Base-by-base conservation (phyloP, 2,888 invertebrate genomes). In the Himalopsyche japonica region DNA sequence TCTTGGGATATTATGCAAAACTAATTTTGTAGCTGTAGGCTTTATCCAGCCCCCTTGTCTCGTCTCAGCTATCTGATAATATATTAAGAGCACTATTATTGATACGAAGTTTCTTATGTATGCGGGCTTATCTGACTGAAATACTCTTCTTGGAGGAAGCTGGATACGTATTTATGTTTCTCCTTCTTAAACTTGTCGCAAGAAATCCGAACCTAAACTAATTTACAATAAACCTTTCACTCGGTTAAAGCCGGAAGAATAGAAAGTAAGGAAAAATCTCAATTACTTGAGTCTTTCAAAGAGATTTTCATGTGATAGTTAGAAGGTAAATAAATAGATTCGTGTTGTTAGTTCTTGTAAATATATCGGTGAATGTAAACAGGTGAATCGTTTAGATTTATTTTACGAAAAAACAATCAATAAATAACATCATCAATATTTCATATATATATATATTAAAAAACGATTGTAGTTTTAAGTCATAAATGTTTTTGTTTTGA, bases 191-290 rank as follows among this genome's bases (percentile, higher is more conserved):
- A 81, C 70, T 37, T 81, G 81, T 81, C 81, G 81, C 43, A 37
- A 20, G 81, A 70, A 81, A 81, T 57, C 81, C 81, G 64, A 84
- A 84, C 84, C 80, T 84, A 84, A 84, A 84, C 84, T 84, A 84
- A 84, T 84, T 84, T 84, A 80, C 84, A 84, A 84, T 84, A 84
- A 84, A 84, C 84, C 84, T 84, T 84, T 84, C 79, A 70, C 70
- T 70, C 81, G 81, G 57, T 30, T 76, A 76, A 27, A 76, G 76
- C 32, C 76, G 57, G 57, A 57, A 57, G 57, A 57, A 57, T 57
- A 57, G 57, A 57, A 57, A 57, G 57, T 57, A 57, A 57, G 57
- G 57, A 57, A 57, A 57, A 57, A 57, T 57, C 57, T 20, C 57
- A 57, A 57, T 57, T 57, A 57, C 20, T 57, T 57, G 57, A 57